Evolutionary conservation across 2,888 invertebrate species (phyloP).

Genomic region (Allophyes oxyacanthae): DNA sequence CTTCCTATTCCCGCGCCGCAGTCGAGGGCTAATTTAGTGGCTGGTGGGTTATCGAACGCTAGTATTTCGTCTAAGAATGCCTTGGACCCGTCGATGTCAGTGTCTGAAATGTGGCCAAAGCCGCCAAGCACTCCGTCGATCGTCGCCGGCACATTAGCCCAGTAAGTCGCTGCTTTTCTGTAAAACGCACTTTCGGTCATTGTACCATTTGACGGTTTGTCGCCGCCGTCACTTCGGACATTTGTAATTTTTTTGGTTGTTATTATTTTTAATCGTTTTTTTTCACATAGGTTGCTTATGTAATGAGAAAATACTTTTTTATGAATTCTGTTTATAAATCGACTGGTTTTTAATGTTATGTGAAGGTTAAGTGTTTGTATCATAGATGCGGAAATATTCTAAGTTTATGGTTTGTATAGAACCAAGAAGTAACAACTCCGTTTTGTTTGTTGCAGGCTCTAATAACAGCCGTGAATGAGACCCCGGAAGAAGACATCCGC

Average conservation of each 20-base stretch:
- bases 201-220: conserved; percentile 21
- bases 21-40: conserved; percentile 93
- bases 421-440: conserved; percentile 2
- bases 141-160: conserved; percentile 96
- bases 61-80: conserved; percentile 91
- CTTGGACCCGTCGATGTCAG: conserved; percentile 96
- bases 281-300: too few species aligned
- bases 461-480: conserved; percentile 91
- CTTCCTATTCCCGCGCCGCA: conserved; percentile 99
- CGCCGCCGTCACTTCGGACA: conserved; percentile 15
- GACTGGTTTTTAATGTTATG: too few species aligned
- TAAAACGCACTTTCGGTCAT: conserved; percentile 89
- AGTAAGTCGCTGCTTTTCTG: conserved; percentile 94
- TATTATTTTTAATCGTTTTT: too few species aligned
- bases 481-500: conserved; percentile 91
- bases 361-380: too few species aligned
- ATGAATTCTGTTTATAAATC: too few species aligned
- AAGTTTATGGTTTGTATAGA: too few species aligned
- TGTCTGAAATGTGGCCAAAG: conserved; percentile 94
- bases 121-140: conserved; percentile 98
- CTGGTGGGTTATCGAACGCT: conserved; percentile 84
- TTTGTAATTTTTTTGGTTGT: not conserved
- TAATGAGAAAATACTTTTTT: too few species aligned
- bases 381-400: too few species aligned
- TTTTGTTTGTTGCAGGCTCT: conserved; percentile 91